Percentiles rank a stretch among this genome's conserved stretches.
These are phyloP conservation scores for Pluvianellus socialis DNA, from an alignment of 2,113 vertebrate genomes.

Conservation along the genomic window DNA sequence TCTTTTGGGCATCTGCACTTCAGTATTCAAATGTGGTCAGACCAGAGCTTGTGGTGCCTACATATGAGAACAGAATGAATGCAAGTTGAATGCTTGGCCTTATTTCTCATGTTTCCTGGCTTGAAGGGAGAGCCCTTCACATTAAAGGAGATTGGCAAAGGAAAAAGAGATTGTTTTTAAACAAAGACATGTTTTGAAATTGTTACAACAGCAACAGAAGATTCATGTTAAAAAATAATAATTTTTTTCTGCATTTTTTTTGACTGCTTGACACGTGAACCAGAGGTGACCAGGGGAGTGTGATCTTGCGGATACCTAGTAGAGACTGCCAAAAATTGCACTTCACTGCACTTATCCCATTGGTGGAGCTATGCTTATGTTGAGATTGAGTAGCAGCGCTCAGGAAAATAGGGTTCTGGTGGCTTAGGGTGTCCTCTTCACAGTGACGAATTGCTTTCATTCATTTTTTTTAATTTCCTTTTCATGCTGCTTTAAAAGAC, in stretches of 20 bases:
- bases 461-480: neutral
- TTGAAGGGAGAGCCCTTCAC: neutral
- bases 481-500: slow-evolving; percentile 24
- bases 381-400: neutral
- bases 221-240: neutral
- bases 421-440: slow-evolving; percentile 2
- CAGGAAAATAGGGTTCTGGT: neutral
- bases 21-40: neutral
- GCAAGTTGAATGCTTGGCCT: neutral
- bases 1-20: neutral
- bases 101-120: neutral
- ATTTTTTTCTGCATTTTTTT: neutral
- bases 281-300: neutral
- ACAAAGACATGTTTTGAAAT: neutral
- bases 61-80: neutral
- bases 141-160: neutral
- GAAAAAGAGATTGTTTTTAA: neutral
- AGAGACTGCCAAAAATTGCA: neutral
- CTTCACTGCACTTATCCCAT: neutral
- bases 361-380: neutral
- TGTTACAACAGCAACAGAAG: neutral
- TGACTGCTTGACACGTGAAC: neutral
- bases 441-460: neutral
- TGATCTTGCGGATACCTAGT: rapidly evolving
- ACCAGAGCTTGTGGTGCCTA: neutral